A percentile compares a stretch with the other conserved stretches of the same genome.
Conservation (phyloP, 1,140 invertebrate species). For the Capitella teleta region DNA sequence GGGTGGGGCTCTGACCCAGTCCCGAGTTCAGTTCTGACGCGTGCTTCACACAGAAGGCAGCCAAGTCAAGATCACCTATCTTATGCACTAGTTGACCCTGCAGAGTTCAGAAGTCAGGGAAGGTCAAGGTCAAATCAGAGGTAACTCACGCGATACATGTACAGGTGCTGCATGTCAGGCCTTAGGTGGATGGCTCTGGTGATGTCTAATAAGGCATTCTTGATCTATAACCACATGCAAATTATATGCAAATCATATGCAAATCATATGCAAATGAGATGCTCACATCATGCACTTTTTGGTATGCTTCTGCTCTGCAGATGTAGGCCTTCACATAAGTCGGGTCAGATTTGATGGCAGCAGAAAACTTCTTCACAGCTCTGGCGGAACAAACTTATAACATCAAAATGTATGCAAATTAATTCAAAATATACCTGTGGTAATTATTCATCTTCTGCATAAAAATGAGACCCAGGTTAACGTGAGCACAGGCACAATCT, state of each 20-base stretch:
- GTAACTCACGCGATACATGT: constrained; percentile 39
- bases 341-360: constrained; percentile 38
- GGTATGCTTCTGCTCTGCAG: constrained; percentile 35
- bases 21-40: constrained; percentile 16
- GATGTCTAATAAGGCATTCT: constrained; percentile 33
- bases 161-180: constrained; percentile 34
- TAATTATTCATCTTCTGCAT: constrained; percentile 33
- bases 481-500: constrained; percentile 34
- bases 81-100: constrained; percentile 37
- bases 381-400: constrained; percentile 14
- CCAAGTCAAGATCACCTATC: constrained; percentile 33
- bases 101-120: constrained; percentile 6
- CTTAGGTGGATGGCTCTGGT: constrained; percentile 35
- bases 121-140: too few species aligned
- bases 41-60: constrained; percentile 38
- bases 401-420: background rate
- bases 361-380: constrained; percentile 37
- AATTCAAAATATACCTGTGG: constrained; percentile 26
- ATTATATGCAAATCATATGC: too few species aligned
- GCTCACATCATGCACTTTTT: constrained; percentile 32
- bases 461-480: constrained; percentile 39
- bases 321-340: constrained; percentile 39
- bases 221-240: constrained; percentile 20
- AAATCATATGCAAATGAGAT: background rate
- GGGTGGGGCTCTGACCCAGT: constrained; percentile 30